Percentiles rank a stretch among this genome's conserved stretches.
phyloP scores from a whole-genome alignment of 53 echinoderm and acorn worm species.

The Hippasteria phrygiana region DNA sequence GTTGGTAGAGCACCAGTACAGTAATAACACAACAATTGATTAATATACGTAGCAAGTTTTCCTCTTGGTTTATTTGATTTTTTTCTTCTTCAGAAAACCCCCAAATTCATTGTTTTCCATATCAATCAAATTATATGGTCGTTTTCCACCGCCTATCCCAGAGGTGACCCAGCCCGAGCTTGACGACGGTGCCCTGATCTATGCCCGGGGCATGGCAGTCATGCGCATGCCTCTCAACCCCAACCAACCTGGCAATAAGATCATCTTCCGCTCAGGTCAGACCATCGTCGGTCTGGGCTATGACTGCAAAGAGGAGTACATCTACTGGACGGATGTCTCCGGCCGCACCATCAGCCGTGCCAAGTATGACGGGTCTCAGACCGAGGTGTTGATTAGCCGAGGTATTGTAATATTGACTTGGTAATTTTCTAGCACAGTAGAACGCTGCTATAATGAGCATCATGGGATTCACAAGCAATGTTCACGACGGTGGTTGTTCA shows the following conservation, averaged over 20 bases:
- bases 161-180: constrained; percentile 24
- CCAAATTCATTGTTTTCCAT: too few relatives aligned
- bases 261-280: constrained; percentile 86
- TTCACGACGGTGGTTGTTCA: too few relatives aligned
- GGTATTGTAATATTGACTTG: too few relatives aligned
- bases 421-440: too few relatives aligned
- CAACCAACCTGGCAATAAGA: constrained; percentile 66
- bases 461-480: too few relatives aligned
- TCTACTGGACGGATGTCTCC: constrained; percentile 92
- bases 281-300: constrained; percentile 86
- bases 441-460: too few relatives aligned
- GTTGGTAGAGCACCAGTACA: too few relatives aligned
- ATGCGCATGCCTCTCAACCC: constrained; percentile 79
- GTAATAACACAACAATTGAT: too few relatives aligned
- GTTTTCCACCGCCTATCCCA: not conserved
- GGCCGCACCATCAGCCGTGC: constrained; percentile 79
- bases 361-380: constrained; percentile 77
- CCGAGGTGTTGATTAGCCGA: constrained; percentile 62
- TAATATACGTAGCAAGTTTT: too few relatives aligned
- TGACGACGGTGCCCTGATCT: constrained; percentile 78
- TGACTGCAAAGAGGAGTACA: constrained; percentile 80
- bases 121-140: too few relatives aligned
- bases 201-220: constrained; percentile 88
- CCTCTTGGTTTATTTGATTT: too few relatives aligned
- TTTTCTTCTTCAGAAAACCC: too few relatives aligned